Percentiles rank a stretch among this genome's conserved stretches.
phyloP scores from a whole-genome alignment of 2,888 invertebrate genomes.

The Tillus elongatus region DNA sequence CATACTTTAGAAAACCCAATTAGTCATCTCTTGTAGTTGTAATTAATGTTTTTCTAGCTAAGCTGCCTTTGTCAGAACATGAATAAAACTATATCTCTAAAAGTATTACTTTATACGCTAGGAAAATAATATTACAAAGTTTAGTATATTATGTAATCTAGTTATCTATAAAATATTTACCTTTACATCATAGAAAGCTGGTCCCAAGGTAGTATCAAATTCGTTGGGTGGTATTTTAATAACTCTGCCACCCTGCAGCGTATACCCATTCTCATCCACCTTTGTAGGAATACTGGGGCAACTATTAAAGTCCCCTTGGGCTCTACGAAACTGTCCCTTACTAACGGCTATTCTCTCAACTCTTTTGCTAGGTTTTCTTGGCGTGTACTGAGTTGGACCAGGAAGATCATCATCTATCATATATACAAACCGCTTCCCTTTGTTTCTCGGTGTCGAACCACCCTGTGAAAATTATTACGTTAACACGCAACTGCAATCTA shows the following conservation, averaged over 20 bases:
- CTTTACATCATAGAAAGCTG: conserved; percentile 29
- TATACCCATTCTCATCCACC: conserved; percentile 35
- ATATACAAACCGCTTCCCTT: conserved; percentile 21
- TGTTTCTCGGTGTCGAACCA: conserved; percentile 25
- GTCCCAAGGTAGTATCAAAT: conserved; percentile 27
- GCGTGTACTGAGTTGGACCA: conserved; percentile 26
- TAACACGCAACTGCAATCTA: too few species aligned
- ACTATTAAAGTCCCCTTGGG: too few species aligned
- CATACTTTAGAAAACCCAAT: too few species aligned
- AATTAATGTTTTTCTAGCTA: too few species aligned
- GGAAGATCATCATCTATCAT: conserved; percentile 21
- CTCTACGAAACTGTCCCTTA: conserved; percentile 14
- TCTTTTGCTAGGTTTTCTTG: conserved; percentile 18
- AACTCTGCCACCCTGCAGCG: conserved; percentile 24
- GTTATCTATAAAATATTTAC: too few species aligned
- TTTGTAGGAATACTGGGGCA: conserved; percentile 34
- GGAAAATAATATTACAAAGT: too few species aligned
- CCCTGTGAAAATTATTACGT: too few species aligned
- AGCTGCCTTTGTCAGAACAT: too few species aligned
- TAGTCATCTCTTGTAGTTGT: too few species aligned
- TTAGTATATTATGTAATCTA: too few species aligned
- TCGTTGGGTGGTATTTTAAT: conserved; percentile 27
- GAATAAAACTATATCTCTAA: too few species aligned
- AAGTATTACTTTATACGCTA: too few species aligned
- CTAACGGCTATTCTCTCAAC: conserved; percentile 30